A percentile compares a stretch with the other conserved stretches of the same genome.
Conservation (phyloP, 2,797 vertebrate species). For the Cossypha niveicapilla region DNA sequence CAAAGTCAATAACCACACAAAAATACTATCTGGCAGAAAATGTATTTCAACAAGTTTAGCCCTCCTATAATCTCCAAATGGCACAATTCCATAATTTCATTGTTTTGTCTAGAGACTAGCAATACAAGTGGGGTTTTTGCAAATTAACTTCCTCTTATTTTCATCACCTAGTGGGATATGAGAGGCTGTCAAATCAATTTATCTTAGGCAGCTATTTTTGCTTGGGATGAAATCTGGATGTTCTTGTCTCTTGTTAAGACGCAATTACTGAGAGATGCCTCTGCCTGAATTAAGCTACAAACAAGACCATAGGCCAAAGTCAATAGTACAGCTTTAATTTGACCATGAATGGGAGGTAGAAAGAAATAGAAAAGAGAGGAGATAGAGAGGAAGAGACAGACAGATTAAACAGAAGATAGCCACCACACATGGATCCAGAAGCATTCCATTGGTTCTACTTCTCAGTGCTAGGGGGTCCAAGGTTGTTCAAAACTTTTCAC, state of each 20-base stretch:
- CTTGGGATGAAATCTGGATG: not conserved
- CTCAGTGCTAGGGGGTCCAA: fast-evolving
- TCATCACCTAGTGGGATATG: not conserved
- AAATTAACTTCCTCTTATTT: not conserved
- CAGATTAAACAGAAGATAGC: not conserved
- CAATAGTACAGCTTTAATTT: not conserved
- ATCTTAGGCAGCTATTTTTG: not conserved
- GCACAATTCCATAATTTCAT: not conserved
- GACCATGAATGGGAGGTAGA: not conserved
- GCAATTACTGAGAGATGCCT: not conserved
- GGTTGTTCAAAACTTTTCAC: not conserved
- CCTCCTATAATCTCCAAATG: not conserved
- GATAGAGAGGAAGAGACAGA: not conserved
- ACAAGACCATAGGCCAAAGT: not conserved
- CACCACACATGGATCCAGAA: fast-evolving
- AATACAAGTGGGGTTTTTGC: not conserved
- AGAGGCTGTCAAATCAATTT: not conserved
- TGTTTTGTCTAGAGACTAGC: not conserved
- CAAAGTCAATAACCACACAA: not conserved
- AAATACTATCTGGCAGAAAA: not conserved
- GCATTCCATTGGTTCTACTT: fast-evolving
- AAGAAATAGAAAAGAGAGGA: not conserved
- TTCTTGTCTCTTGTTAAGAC: not conserved
- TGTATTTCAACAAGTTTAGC: not conserved
- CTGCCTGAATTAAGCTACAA: fast-evolving